phyloP scores from a whole-genome alignment of 1,140 invertebrate genomes.

The Diorhabda sublineata region DNA sequence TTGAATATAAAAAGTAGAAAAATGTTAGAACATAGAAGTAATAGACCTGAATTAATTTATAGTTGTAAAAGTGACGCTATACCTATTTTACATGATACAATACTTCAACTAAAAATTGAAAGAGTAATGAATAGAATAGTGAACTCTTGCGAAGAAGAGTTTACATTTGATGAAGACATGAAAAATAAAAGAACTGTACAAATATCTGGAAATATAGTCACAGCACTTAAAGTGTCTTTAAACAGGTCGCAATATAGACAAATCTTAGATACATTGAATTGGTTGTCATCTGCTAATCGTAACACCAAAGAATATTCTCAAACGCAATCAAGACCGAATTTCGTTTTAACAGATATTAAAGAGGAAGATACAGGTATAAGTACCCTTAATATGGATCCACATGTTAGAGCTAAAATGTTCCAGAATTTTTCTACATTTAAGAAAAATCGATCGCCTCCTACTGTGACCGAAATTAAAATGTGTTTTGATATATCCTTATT shows the following conservation, averaged over 20 bases:
- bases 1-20: slow-evolving; percentile 54
- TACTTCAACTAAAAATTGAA: slow-evolving; percentile 63
- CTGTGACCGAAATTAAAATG: slow-evolving; percentile 22
- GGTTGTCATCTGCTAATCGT: slow-evolving; percentile 33
- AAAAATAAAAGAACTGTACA: slow-evolving; percentile 42
- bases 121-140: slow-evolving; percentile 44
- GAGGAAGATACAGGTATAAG: slow-evolving; percentile 51
- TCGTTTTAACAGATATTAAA: slow-evolving; percentile 41
- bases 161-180: not conserved
- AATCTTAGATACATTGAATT: slow-evolving; percentile 69
- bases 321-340: slow-evolving; percentile 20
- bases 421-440: slow-evolving; percentile 22
- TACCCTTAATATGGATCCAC: slow-evolving; percentile 58
- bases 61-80: slow-evolving; percentile 60
- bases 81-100: slow-evolving; percentile 79
- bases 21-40: slow-evolving; percentile 41
- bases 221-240: slow-evolving; percentile 77
- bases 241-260: slow-evolving; percentile 85
- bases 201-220: slow-evolving; percentile 76
- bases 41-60: slow-evolving; percentile 61
- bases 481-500: slow-evolving; percentile 64
- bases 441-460: slow-evolving; percentile 11
- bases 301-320: slow-evolving; percentile 27
- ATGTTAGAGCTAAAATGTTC: slow-evolving; percentile 53
- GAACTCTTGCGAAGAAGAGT: slow-evolving; percentile 1